Conservation (phyloP, 2,888 invertebrate species). For the Diaphora mendica region DNA sequence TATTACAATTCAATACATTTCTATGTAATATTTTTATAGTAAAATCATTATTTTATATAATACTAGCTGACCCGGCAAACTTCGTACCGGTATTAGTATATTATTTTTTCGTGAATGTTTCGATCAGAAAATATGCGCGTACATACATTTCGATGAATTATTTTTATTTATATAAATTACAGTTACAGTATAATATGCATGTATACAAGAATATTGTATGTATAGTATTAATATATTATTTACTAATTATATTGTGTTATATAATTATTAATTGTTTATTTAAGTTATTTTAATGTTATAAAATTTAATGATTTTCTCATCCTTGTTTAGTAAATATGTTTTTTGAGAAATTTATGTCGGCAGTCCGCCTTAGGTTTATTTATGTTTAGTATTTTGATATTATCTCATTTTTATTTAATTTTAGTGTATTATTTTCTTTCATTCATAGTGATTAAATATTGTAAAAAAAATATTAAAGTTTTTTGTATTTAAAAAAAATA, state of each 20-base stretch:
- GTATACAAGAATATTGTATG: neutral
- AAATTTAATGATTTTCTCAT: conserved; percentile 16
- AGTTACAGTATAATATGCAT: neutral
- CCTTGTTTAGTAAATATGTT: conserved; percentile 29
- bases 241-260: neutral
- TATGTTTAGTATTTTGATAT: conserved; percentile 18
- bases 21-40: neutral
- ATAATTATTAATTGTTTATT: conserved; percentile 3
- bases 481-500: conserved; percentile 8
- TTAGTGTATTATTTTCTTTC: neutral
- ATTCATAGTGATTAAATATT: neutral
- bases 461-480: conserved; percentile 10
- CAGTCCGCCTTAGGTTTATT: conserved; percentile 65
- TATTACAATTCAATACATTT: too few species aligned
- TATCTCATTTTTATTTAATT: conserved; percentile 8
- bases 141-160: too few species aligned
- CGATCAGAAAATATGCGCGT: too few species aligned
- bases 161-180: neutral
- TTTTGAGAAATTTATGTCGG: conserved; percentile 57
- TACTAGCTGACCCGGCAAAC: too few species aligned
- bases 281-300: neutral
- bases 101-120: too few species aligned
- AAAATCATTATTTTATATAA: neutral
- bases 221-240: neutral
- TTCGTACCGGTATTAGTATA: too few species aligned